Percentiles rank a stretch among this genome's conserved stretches.
Evolutionary conservation across 2,797 vertebrate species (phyloP).

Genomic region (Onychomys torridus): DNA sequence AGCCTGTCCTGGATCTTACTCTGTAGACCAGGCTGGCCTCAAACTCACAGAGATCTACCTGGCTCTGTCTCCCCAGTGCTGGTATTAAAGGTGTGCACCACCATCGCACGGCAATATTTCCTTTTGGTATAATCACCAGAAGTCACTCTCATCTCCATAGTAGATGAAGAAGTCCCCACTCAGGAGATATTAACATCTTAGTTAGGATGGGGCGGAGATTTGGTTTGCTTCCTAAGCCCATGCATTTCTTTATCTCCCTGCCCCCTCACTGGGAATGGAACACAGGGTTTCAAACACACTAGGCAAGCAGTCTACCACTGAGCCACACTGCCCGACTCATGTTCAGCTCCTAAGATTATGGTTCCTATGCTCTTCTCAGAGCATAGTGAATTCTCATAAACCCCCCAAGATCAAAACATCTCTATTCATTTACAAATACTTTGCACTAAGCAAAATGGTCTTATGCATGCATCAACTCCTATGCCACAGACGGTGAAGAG

Average conservation of each 20-base stretch:
- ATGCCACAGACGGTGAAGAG: background rate
- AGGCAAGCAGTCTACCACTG: background rate
- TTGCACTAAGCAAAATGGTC: background rate
- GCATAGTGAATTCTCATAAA: background rate
- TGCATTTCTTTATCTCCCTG: background rate
- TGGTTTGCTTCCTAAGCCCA: background rate
- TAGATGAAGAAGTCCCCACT: background rate
- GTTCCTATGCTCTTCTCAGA: background rate
- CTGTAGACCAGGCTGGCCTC: too few species aligned
- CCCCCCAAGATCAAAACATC: slow-evolving; percentile 16
- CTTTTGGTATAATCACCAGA: background rate
- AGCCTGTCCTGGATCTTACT: too few species aligned
- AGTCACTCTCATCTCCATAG: background rate
- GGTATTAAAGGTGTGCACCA: too few species aligned
- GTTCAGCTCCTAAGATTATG: background rate
- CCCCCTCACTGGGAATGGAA: background rate
- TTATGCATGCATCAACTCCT: background rate
- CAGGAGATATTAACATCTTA: background rate
- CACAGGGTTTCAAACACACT: background rate
- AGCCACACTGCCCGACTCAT: background rate
- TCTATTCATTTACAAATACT: slow-evolving; percentile 2
- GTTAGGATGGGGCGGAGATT: background rate
- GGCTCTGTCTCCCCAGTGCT: too few species aligned
- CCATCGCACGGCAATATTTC: background rate
- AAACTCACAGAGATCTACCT: too few species aligned